phyloP scores from a whole-genome alignment of 2,797 vertebrate genomes.

The Pristis pectinata region DNA sequence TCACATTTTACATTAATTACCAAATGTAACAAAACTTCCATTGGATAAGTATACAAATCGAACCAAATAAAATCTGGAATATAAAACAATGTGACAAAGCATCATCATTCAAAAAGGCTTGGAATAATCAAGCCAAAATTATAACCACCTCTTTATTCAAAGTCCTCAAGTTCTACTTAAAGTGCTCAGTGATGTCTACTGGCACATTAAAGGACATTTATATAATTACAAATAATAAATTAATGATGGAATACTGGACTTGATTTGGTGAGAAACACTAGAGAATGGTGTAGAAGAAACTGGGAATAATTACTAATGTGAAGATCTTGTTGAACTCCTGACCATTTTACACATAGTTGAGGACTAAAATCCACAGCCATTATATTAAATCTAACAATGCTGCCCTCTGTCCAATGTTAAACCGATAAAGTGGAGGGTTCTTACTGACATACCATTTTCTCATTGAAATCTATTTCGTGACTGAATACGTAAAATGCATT shows the following conservation, averaged over 20 bases:
- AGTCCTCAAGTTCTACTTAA: not conserved
- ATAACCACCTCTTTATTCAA: not conserved
- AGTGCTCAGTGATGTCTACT: constrained; percentile 25
- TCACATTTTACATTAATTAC: constrained; percentile 14
- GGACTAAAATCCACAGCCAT: not conserved
- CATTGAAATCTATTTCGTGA: not conserved
- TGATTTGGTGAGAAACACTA: not conserved
- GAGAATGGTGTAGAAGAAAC: not conserved
- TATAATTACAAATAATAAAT: constrained; percentile 14
- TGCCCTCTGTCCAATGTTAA: not conserved
- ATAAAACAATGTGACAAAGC: constrained; percentile 12
- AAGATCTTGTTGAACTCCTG: not conserved
- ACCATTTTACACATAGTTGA: not conserved
- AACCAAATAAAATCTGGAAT: constrained; percentile 25
- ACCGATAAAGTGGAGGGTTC: not conserved
- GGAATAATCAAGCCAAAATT: constrained; percentile 36
- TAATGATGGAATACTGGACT: constrained; percentile 25
- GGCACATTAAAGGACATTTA: constrained; percentile 5
- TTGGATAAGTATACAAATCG: not conserved
- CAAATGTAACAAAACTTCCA: constrained; percentile 23
- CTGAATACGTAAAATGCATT: not conserved
- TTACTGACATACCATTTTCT: not conserved
- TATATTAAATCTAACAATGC: not conserved
- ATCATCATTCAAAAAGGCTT: constrained; percentile 17
- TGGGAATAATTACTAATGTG: not conserved